Conservation (phyloP, 2,113 vertebrate species). For the Murina feae region DNA sequence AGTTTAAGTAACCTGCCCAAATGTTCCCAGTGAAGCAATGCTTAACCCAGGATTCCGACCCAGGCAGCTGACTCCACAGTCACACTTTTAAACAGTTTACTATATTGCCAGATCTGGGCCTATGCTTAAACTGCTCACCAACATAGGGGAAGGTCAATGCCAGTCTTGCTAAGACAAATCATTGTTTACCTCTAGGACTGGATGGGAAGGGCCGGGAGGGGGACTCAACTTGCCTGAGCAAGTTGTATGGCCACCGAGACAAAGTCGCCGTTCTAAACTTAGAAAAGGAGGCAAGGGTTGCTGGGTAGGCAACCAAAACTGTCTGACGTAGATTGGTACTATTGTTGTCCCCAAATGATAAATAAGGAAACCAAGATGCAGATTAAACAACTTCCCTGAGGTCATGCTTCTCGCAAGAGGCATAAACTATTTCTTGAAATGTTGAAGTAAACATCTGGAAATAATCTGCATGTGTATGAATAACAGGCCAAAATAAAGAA, state of each 20-base stretch:
- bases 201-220: background rate
- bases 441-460: background rate
- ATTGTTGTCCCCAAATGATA: background rate
- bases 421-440: background rate
- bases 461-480: background rate
- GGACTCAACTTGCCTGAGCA: background rate
- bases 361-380: background rate
- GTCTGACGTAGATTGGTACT: background rate
- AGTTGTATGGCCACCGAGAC: background rate
- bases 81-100: background rate
- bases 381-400: background rate
- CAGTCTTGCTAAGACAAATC: background rate
- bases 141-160: background rate
- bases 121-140: background rate
- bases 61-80: background rate
- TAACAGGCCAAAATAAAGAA: background rate
- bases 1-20: background rate
- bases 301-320: background rate
- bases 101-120: background rate
- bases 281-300: background rate
- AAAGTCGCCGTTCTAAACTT: background rate
- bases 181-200: background rate
- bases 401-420: background rate
- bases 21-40: background rate
- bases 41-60: background rate